These are phyloP conservation scores for Phataginus tetradactyla DNA, from an alignment of 2,797 vertebrate species.

Conservation along the genomic window DNA sequence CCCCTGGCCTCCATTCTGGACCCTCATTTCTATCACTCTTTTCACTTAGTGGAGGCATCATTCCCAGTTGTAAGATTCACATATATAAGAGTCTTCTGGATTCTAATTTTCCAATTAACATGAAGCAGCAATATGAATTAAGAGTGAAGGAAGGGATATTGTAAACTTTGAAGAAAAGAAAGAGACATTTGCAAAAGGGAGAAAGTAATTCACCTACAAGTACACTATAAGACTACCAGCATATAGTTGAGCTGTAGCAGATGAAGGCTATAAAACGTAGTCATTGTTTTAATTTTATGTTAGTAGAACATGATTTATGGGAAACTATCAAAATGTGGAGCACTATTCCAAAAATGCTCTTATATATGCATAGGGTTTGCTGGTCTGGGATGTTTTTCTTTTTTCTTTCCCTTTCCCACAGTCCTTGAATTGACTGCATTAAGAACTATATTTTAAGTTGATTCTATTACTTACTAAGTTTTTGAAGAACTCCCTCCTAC, in stretches of 20 bases:
- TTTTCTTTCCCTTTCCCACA: neutral
- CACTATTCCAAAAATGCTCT: neutral
- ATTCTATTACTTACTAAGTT: neutral
- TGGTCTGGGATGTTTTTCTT: neutral
- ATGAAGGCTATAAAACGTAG: neutral
- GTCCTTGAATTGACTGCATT: neutral
- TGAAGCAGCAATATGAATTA: neutral
- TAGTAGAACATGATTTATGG: conserved; percentile 3
- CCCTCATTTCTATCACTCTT: neutral
- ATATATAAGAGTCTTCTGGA: neutral
- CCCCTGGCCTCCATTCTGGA: neutral
- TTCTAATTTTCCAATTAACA: conserved; percentile 21
- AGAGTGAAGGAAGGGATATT: neutral
- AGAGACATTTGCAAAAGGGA: neutral
- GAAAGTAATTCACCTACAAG: neutral
- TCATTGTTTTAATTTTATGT: neutral
- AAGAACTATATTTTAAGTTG: neutral
- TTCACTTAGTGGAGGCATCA: neutral
- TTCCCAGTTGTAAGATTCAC: neutral
- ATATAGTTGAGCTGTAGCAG: neutral
- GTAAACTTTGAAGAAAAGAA: neutral
- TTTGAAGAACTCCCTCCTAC: neutral
- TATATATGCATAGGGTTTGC: neutral
- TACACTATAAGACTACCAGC: neutral
- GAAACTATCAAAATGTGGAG: neutral